Evolutionary conservation across 2,113 vertebrate species (phyloP).

Genomic region (Aptenodytes forsteri): DNA sequence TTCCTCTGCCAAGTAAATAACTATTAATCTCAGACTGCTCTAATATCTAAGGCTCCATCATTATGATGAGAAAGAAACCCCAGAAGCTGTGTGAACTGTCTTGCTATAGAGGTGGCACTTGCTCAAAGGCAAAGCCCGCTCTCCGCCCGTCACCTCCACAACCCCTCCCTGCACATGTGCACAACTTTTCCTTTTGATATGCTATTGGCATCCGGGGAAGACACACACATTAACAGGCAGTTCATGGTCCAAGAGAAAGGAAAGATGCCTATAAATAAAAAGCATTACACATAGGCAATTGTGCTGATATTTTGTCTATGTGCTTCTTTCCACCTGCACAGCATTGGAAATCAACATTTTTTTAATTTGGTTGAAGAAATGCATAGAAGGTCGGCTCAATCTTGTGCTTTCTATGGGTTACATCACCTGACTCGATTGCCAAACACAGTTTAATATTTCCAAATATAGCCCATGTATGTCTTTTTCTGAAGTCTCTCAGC

Average conservation of each 20-base stretch:
- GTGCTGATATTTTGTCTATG: not conserved
- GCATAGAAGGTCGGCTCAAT: not conserved
- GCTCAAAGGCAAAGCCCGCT: not conserved
- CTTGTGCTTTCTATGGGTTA: not conserved
- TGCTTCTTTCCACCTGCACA: not conserved
- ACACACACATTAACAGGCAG: not conserved
- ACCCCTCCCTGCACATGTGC: fast-evolving
- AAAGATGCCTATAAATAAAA: not conserved
- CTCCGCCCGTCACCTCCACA: not conserved
- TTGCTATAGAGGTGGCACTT: not conserved
- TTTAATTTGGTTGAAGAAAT: not conserved
- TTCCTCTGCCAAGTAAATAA: not conserved
- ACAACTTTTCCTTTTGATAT: fast-evolving
- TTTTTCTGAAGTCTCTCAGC: not conserved
- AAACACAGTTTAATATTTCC: not conserved
- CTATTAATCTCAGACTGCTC: not conserved
- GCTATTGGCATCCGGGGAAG: fast-evolving
- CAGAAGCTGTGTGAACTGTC: not conserved
- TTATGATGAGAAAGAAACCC: not conserved
- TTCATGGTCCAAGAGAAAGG: not conserved
- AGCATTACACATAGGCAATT: not conserved
- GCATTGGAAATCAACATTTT: not conserved
- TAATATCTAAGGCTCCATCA: not conserved
- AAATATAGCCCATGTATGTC: not conserved
- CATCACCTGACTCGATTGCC: not conserved